Base-by-base conservation (phyloP, 2,888 invertebrate species). In the Pachliopta kotzebuea region DNA sequence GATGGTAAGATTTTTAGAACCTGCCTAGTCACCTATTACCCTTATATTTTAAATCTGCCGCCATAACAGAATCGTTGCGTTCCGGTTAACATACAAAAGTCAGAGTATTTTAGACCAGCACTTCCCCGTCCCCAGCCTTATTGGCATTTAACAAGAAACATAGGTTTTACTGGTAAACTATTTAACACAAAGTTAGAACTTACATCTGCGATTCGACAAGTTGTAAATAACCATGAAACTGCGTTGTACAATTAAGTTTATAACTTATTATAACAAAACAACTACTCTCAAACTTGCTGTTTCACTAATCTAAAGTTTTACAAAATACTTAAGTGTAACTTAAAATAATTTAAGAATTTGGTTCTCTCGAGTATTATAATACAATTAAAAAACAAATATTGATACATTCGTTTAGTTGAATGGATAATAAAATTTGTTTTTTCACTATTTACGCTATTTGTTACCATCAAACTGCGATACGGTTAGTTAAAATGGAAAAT, bases 181-280 rank as follows among this genome's bases (percentile, higher is more conserved):
- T 18, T 45, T 18, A n/a, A 4, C 37, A 37, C 17, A 18, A 18
- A 50, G 6, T 1, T 21, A 26, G n/a, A 20, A 45, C 37, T 50
- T 55, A 56, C 60, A 64, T 64, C 24, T 60, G 60, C 42, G 64
- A 29, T 60, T 56, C 42, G 11, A 65, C 52, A 56, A 56, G 29
- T 60, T 56, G 17, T 55, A 37, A 37, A 11, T 50, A 18, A 50
- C 52, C 52, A 56, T 26, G 56, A 61, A 61, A 53, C 65, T 45
- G 65, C 61, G 49, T 61, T 54, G 61, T 65, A 61, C 61, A 61
- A 37, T 61, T 61, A 57, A 61, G 56, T 64, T 54, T 26, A 45
- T 56, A 37, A n/a, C 11, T 53, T 37, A 52, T 53, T n/a, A 53
- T 49, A 26, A 29, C 49, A 29, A 42, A 2, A 18, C 18, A 49